These are phyloP conservation scores for Oscheius sp. DNA, from an alignment of 2,888 invertebrate genomes.

Conservation along the genomic window DNA sequence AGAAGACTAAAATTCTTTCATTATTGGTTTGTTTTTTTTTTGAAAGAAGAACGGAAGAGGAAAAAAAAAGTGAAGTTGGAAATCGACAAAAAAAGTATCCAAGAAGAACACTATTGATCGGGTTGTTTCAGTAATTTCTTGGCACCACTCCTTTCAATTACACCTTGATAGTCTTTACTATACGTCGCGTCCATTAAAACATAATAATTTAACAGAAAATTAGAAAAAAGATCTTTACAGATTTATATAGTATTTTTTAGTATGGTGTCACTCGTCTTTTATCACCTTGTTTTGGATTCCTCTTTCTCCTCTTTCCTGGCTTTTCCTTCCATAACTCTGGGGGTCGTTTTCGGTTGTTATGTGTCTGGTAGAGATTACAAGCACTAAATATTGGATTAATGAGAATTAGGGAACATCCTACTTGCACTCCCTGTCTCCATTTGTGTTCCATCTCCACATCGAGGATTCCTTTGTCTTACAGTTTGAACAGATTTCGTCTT, in stretches of 20 bases:
- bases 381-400: conserved; percentile 4
- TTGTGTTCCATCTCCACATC: conserved; percentile 13
- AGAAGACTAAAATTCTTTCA: no score
- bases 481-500: conserved; percentile 4
- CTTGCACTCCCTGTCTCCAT: conserved; percentile 12
- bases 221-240: background rate
- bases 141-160: no score
- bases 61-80: background rate
- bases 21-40: no score
- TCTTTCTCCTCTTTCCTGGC: background rate
- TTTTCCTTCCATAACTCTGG: background rate
- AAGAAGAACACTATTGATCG: no score
- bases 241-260: no score
- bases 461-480: background rate
- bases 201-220: background rate
- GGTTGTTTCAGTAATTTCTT: no score
- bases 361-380: background rate
- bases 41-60: background rate
- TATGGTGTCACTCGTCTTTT: no score
- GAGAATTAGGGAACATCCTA: background rate
- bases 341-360: background rate
- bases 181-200: no score
- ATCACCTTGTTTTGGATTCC: conserved; percentile 5
- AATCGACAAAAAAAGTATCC: background rate
- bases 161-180: no score